These are phyloP conservation scores for Acrocephalus arundinaceus DNA, from an alignment of 2,113 vertebrate genomes.

Conservation along the genomic window DNA sequence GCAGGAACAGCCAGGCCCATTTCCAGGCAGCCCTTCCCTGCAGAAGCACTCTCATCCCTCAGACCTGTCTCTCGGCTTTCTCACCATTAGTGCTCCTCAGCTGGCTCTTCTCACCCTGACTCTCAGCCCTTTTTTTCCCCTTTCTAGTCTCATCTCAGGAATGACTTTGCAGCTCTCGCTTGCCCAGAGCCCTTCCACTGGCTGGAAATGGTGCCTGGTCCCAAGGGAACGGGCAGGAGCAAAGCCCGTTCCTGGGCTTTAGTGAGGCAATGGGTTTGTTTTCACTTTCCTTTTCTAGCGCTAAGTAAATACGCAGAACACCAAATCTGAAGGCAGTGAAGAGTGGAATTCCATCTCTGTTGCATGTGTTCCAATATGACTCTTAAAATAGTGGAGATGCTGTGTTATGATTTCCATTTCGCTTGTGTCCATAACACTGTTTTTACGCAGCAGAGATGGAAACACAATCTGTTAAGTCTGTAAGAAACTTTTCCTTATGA, in stretches of 20 bases:
- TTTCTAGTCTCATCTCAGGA: not conserved
- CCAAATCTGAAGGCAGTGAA: constrained; percentile 8
- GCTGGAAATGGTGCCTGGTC: not conserved
- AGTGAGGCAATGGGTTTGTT: not conserved
- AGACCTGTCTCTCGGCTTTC: not conserved
- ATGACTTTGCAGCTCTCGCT: not conserved
- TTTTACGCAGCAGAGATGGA: constrained; percentile 40
- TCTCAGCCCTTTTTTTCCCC: accelerated
- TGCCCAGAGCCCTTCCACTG: not conserved
- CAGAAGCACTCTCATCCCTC: not conserved
- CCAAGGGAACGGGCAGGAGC: not conserved
- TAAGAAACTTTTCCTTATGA: constrained; percentile 32
- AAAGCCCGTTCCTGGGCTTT: not conserved
- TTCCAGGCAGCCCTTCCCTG: not conserved
- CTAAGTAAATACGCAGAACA: constrained; percentile 18
- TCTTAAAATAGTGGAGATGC: constrained; percentile 39
- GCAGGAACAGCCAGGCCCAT: not conserved
- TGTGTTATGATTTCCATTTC: constrained; percentile 17
- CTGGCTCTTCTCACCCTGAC: not conserved
- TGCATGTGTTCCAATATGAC: constrained; percentile 23
- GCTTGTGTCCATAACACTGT: not conserved
- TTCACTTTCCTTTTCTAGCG: constrained; percentile 9
- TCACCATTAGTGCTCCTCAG: not conserved
- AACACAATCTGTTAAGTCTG: constrained; percentile 60
- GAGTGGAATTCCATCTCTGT: constrained; percentile 15